Percentiles rank a stretch among this genome's conserved stretches.
Evolutionary conservation across 1,140 invertebrate genomes (phyloP).

Genomic region (Gerris buenoi): DNA sequence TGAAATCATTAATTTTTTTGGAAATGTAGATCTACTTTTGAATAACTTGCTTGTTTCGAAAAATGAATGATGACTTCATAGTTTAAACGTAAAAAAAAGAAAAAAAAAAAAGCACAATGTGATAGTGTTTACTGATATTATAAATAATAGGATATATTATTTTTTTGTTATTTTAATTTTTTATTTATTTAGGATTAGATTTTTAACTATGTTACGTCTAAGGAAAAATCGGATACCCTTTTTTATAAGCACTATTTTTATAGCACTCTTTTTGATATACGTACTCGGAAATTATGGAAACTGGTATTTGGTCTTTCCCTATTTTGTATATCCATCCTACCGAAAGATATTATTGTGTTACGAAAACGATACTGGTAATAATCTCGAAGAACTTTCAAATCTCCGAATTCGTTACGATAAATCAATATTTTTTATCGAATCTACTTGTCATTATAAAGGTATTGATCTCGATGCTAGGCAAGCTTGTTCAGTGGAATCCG

Average conservation of each 20-base stretch:
- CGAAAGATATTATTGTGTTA: slow-evolving; percentile 13
- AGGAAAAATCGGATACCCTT: not conserved
- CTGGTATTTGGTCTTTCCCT: not conserved
- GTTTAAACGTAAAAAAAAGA: no score
- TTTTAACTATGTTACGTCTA: not conserved
- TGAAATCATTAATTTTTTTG: no score
- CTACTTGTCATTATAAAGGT: slow-evolving; percentile 19
- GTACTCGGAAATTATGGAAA: not conserved
- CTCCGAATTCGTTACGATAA: slow-evolving; percentile 6
- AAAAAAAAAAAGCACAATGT: not conserved
- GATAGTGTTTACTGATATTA: not conserved
- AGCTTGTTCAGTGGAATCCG: slow-evolving; percentile 30
- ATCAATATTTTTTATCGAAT: slow-evolving; percentile 24
- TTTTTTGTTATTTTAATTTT: not conserved
- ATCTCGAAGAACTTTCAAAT: not conserved
- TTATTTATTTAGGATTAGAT: not conserved
- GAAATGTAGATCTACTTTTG: no score
- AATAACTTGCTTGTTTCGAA: no score
- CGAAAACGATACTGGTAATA: slow-evolving; percentile 9
- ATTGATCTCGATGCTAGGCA: slow-evolving; percentile 21
- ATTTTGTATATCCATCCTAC: not conserved
- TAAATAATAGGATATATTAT: slow-evolving; percentile 4
- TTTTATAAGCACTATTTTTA: not conserved
- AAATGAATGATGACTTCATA: no score
- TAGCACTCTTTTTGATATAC: not conserved